Evolutionary conservation across 2,797 vertebrate genomes (phyloP), one percentile per base, ranked within the genome.

Genomic region (Australoheros facetus): DNA sequence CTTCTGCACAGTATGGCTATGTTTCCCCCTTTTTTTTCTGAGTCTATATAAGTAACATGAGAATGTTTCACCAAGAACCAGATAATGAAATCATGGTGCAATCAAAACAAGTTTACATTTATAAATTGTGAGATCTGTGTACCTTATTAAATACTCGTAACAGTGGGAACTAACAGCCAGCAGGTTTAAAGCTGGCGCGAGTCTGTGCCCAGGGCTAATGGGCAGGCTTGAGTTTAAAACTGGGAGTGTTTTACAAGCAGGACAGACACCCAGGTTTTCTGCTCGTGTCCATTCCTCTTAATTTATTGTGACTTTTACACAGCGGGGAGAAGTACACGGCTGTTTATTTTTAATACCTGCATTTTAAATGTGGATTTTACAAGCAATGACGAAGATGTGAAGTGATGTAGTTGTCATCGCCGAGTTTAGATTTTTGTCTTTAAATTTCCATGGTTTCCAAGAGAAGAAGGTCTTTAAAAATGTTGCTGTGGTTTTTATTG

Each of bases 51-150:
- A 81, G 75, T 77, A 85, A 88, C 70, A 71, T 23, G 21, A 86
- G 91, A 94, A 94, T 94, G 91, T 93, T 89, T 91, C 86, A 91
- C 86, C 88, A 79, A 85, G 75, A 91, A 90, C 86, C 88, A 86
- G 85, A 91, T 86, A 53, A 85, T 82, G 82, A 93, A 92, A 85
- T 91, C 78, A 85, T 86, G 93, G 93, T 93, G 91, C 91, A 93
- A 88, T 91, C 87, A 87, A 92, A 93, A 73, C 90, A 81, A 88
- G 94, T 95, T 95, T 95, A 94, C 93, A 94, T 94, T 93, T 90
- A 84, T 85, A 91, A 91, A 90, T 85, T 64, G 78, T 90, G 88
- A 87, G 87, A 88, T 86, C 78, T 88, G 84, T 91, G 85, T 90
- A 87, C 76, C 78, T 90, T 88, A 75, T 87, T 79, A 58, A 82